Evolutionary conservation across 2,113 vertebrate genomes (phyloP), one percentile per base, ranked within the genome.

Genomic region (Sakesphorus luctuosus): DNA sequence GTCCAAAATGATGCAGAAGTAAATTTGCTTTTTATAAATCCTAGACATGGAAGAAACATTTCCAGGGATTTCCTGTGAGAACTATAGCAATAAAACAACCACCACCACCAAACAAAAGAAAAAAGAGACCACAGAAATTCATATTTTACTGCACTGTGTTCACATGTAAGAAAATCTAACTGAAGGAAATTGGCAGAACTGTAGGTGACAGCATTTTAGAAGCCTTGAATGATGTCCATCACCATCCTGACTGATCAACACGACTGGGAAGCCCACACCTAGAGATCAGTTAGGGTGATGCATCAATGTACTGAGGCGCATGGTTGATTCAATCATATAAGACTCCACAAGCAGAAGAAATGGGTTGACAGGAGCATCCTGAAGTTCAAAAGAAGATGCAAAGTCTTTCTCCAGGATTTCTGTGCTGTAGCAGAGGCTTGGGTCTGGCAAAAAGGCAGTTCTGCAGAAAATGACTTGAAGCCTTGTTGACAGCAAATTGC

Each of bases 1-100:
- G 50, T 69, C 0, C 0, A 77, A 86, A 31, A 15, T 0, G 1
- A 53, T 20, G 19, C 18, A 61, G 62, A 79, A 78, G 2, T 52
- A 59, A 55, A 17, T 61, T 79, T 65, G 29, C 10, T 86, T 71
- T 88, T 69, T 46, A 26, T 23, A 66, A 73, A 71, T 56, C 24
- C 18, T 63, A 55, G 74, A 74, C 26, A 35, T 46, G 52, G 29
- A 2, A 0, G 24, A 84, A 95, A 95, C 6, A 20, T 11, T 58
- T 46, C 17, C 23, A 24, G 50, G 53, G 26, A n/a, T 84, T 71
- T 90, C 49, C 47, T 90, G 10, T 38, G 59, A 62, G 20, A 77
- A 50, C 24, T 29, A 11, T 26, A 47, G 18, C 1, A 1, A 31
- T 26, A 38, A 61, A 82, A 49, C 13, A 68, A 13, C 10, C 6